phyloP scores from a whole-genome alignment of 2,888 invertebrate species.

The Atethmia centrago region DNA sequence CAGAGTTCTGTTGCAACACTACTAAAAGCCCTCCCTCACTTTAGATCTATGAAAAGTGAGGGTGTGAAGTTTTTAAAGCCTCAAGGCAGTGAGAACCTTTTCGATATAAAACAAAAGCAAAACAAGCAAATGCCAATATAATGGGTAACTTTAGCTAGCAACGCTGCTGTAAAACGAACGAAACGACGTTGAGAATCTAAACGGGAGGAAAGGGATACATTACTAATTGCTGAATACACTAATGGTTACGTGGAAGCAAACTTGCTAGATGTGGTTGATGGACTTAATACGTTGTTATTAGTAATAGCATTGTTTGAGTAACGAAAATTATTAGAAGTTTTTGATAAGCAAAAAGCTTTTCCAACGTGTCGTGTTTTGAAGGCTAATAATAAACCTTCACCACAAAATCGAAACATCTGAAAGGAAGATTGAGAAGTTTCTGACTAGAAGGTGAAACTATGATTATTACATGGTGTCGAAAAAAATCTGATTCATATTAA shows the following conservation, averaged over 20 bases:
- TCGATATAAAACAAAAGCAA: neutral
- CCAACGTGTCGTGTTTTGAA: neutral
- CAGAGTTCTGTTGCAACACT: too few species aligned
- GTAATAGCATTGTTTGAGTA: neutral
- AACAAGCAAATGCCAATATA: slow-evolving; percentile 7
- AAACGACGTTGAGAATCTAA: slow-evolving; percentile 19
- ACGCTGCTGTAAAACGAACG: neutral
- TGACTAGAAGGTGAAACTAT: neutral
- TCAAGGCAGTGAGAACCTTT: neutral
- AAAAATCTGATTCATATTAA: too few species aligned
- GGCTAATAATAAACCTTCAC: neutral
- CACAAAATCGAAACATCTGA: neutral
- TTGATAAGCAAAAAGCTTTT: neutral
- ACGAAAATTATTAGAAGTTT: too few species aligned
- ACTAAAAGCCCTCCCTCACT: too few species aligned
- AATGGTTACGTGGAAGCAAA: slow-evolving; percentile 17
- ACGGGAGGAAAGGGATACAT: slow-evolving; percentile 10
- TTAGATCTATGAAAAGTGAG: neutral
- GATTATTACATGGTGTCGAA: too few species aligned
- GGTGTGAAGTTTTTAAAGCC: neutral
- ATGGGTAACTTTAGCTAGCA: slow-evolving; percentile 23
- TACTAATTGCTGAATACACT: slow-evolving; percentile 33
- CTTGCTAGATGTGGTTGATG: neutral
- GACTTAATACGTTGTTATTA: neutral
- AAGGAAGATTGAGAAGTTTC: neutral